Base-by-base conservation (phyloP, 2,888 invertebrate species). In the Bellardia pandia region DNA sequence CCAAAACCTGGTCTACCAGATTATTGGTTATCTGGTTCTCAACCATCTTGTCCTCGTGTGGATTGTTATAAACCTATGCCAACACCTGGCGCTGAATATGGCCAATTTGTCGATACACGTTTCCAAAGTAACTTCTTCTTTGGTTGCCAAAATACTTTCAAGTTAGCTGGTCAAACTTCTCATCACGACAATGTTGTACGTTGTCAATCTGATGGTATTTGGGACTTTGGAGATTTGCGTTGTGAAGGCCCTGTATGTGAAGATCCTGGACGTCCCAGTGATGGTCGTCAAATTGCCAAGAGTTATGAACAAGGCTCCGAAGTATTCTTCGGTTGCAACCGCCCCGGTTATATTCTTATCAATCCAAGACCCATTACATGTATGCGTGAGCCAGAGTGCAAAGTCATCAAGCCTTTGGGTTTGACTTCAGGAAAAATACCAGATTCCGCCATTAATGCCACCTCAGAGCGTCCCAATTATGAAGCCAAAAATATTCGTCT, bases 231-330 rank as follows among this genome's bases (percentile, higher is more conserved):
- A 42, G 98, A 98, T 92, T 94, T 99, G 72, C 91, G 94, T 77
- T 99, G 99, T 92, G 98, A 99, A 94, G 99, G 99, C 30, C 99
- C 99, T 3, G 98, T 99, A 2, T 99, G 99, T 93, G 97, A 98
- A 93, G 99, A 99, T 93, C 99, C 99, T 0, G 98, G 98, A 1
- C 95, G 98, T 91, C 99, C 99, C 0, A 97, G 97, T 86, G 99
- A 99, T 94, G 99, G 99, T 33, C 95, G 95, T 88, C 98, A 99
- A 94, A 94, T 97, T 56, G 95, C 98, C 0, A 95, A 96, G 91
- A 97, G 97, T 90, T 97, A 97, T 90, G 97, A 97, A 92, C 97
- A 98, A 94, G 96, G 98, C 23, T 98, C 98, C 0, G 97, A 98
- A 94, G 98, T 99, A 2, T 95, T 96, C 78, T 99, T 99, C 91